These are phyloP conservation scores for Aldabrachelys gigantea DNA, from an alignment of 2,113 vertebrate genomes.

Conservation along the genomic window DNA sequence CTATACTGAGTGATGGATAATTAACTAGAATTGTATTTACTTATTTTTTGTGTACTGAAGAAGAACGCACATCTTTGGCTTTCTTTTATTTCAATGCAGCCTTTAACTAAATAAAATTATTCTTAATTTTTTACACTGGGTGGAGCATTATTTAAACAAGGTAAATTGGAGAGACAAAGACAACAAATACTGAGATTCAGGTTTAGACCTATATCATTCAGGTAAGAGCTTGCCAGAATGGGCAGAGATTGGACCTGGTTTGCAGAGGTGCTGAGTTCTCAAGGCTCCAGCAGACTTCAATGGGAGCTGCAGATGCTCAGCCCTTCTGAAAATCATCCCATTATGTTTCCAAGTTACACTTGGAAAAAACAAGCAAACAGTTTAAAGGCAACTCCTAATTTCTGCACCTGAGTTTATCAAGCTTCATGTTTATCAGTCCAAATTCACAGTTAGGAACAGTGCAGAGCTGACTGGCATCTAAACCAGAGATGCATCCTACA, in stretches of 20 bases:
- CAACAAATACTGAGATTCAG: not conserved
- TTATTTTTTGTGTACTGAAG: slow-evolving; percentile 65
- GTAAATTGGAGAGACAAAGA: not conserved
- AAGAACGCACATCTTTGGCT: slow-evolving; percentile 58
- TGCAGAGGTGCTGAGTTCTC: slow-evolving; percentile 49
- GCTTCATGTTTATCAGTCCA: slow-evolving; percentile 48
- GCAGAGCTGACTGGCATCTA: not conserved
- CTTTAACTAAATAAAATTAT: slow-evolving; percentile 66
- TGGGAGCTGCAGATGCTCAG: slow-evolving; percentile 60
- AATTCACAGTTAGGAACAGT: not conserved
- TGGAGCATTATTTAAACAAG: not conserved
- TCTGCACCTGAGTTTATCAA: slow-evolving; percentile 53
- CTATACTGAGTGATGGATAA: slow-evolving; percentile 73
- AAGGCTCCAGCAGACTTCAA: slow-evolving; percentile 31
- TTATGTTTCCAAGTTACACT: slow-evolving; percentile 57
- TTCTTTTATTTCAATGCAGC: slow-evolving; percentile 57
- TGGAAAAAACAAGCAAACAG: slow-evolving; percentile 37
- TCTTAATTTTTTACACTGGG: slow-evolving; percentile 3
- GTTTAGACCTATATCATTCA: not conserved
- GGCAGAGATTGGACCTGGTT: slow-evolving; percentile 5
- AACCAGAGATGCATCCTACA: not conserved
- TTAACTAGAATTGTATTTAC: slow-evolving; percentile 71
- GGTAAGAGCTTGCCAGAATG: not conserved
- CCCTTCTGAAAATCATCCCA: not conserved
- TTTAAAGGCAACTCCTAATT: slow-evolving; percentile 53